A percentile compares a stretch with the other conserved stretches of the same genome.
These are phyloP conservation scores for Chondrilla cf. caribensis DNA, from an alignment of 37 sponge, comb jelly and placozoan species.

Conservation along the genomic window DNA sequence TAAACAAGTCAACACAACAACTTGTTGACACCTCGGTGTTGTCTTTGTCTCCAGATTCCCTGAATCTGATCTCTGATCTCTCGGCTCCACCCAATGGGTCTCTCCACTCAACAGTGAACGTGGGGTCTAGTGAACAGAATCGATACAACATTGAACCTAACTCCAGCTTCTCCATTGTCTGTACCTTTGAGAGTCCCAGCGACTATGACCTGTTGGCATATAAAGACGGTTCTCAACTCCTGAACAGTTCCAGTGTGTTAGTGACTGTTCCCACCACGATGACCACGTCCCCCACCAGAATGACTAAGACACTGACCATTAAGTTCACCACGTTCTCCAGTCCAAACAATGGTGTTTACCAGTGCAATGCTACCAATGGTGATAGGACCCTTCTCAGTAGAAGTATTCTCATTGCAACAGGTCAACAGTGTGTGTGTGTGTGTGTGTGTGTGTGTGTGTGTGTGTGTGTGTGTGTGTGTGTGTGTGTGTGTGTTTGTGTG, in stretches of 20 bases:
- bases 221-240: background rate
- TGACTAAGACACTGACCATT: background rate
- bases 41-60: background rate
- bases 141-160: conserved; percentile 11
- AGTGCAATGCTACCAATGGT: background rate
- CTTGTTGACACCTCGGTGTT: too few relatives aligned
- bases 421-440: background rate
- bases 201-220: background rate
- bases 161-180: conserved; percentile 1
- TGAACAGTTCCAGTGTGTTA: background rate
- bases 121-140: background rate
- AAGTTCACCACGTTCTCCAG: background rate
- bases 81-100: conserved; percentile 10
- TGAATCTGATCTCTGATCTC: background rate
- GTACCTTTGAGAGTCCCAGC: background rate
- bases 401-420: conserved; percentile 1
- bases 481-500: too few relatives aligned
- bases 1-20: too few relatives aligned
- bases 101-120: conserved; percentile 9
- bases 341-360: conserved; percentile 1
- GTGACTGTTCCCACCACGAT: background rate
- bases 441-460: too few relatives aligned
- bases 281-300: background rate
- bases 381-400: background rate
- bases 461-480: too few relatives aligned